These are phyloP conservation scores for Catamblyrhynchus diadema DNA, from an alignment of 2,797 vertebrate species.

Conservation along the genomic window DNA sequence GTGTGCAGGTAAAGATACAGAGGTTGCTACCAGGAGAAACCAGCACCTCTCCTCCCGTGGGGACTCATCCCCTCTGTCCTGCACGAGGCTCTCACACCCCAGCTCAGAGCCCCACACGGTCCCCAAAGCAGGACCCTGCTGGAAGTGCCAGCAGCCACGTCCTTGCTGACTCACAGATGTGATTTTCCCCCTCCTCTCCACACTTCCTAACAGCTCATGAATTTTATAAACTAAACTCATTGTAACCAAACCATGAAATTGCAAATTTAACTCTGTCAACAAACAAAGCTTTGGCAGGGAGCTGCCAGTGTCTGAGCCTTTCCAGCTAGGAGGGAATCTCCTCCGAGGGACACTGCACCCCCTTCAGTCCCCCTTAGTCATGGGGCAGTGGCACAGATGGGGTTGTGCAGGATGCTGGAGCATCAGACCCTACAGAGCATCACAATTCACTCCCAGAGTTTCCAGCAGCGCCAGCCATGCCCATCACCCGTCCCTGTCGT, in stretches of 20 bases:
- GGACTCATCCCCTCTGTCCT: background rate
- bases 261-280: conserved; percentile 58
- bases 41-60: rapidly evolving
- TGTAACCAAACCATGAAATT: conserved; percentile 70
- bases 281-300: conserved; percentile 30
- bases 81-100: rapidly evolving
- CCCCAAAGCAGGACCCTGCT: background rate
- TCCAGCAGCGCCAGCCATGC: rapidly evolving
- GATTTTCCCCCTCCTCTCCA: background rate
- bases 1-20: rapidly evolving
- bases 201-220: conserved; percentile 46
- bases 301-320: background rate
- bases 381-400: rapidly evolving
- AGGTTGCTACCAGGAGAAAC: background rate
- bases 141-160: background rate
- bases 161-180: background rate
- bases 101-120: background rate
- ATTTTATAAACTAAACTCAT: conserved; percentile 62
- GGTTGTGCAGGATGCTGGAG: background rate
- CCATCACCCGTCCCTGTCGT: rapidly evolving
- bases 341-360: background rate
- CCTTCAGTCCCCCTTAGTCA: rapidly evolving
- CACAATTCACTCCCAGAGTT: background rate
- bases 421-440: rapidly evolving
- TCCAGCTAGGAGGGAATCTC: background rate